Conservation (phyloP, 1,140 invertebrate species). For the Maniola jurtina region DNA sequence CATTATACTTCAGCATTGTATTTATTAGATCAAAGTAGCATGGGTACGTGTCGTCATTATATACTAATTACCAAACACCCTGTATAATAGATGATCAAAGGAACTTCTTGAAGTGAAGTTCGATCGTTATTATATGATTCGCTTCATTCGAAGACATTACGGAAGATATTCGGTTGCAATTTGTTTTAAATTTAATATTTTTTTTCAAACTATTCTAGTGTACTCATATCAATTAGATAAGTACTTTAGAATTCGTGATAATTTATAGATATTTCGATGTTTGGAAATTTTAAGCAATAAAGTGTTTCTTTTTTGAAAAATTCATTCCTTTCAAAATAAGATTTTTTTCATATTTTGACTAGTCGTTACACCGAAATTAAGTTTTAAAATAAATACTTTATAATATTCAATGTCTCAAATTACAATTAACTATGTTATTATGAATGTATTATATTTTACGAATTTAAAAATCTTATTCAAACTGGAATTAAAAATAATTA, state of each 20-base stretch:
- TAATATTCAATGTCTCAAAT: background rate
- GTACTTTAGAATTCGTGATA: background rate
- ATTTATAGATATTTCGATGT: slow-evolving; percentile 2
- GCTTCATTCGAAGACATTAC: too few species aligned
- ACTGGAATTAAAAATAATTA: too few species aligned
- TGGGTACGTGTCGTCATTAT: too few species aligned
- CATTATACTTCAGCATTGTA: too few species aligned
- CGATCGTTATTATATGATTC: too few species aligned
- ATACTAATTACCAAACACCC: too few species aligned
- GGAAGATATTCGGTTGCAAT: too few species aligned
- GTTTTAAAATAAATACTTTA: background rate
- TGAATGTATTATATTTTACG: background rate
- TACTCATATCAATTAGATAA: slow-evolving; percentile 8
- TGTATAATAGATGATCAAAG: too few species aligned
- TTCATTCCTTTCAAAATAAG: background rate
- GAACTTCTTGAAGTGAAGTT: too few species aligned
- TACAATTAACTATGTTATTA: background rate
- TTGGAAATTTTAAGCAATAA: slow-evolving; percentile 5
- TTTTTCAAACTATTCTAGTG: background rate
- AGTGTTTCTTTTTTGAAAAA: background rate
- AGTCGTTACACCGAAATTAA: background rate
- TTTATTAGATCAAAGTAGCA: too few species aligned
- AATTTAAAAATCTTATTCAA: too few species aligned
- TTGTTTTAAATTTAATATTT: too few species aligned
- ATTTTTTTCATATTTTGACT: background rate